phyloP scores from a whole-genome alignment of 1,140 invertebrate genomes.

The Bombus picipes region DNA sequence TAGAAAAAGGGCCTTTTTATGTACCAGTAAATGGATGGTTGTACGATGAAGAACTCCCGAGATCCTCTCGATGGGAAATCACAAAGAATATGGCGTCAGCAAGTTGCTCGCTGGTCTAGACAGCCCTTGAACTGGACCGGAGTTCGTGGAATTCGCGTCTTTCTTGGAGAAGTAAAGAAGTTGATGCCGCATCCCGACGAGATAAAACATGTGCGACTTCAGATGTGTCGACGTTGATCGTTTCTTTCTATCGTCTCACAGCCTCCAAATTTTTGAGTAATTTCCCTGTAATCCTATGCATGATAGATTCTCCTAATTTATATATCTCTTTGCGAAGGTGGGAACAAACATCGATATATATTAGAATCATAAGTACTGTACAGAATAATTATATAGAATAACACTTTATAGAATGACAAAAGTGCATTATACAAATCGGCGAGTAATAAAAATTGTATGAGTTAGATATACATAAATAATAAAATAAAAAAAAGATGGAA shows the following conservation, averaged over 20 bases:
- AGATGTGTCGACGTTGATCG: constrained; percentile 9
- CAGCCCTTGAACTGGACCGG: constrained; percentile 52
- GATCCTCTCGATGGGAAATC: constrained; percentile 23
- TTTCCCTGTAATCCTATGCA: not conserved
- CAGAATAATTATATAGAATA: too few relatives aligned
- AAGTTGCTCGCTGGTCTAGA: constrained; percentile 32
- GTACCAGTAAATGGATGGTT: not conserved
- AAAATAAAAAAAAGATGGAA: too few relatives aligned
- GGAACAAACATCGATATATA: too few relatives aligned
- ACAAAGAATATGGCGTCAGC: constrained; percentile 54
- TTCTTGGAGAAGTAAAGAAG: constrained; percentile 43
- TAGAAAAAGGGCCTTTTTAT: not conserved
- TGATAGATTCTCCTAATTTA: too few relatives aligned
- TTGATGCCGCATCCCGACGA: constrained; percentile 51
- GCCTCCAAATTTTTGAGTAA: not conserved
- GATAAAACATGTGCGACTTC: constrained; percentile 62
- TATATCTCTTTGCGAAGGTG: not conserved
- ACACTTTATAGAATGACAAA: too few relatives aligned
- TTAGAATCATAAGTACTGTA: too few relatives aligned
- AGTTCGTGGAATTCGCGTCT: constrained; percentile 50
- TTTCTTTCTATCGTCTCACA: not conserved
- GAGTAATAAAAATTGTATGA: too few relatives aligned
- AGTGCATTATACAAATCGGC: too few relatives aligned
- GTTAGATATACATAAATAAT: too few relatives aligned
- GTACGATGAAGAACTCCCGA: not conserved